Conservation (phyloP, 2,113 vertebrate genomes). For the Lichenostomus cassidix region DNA sequence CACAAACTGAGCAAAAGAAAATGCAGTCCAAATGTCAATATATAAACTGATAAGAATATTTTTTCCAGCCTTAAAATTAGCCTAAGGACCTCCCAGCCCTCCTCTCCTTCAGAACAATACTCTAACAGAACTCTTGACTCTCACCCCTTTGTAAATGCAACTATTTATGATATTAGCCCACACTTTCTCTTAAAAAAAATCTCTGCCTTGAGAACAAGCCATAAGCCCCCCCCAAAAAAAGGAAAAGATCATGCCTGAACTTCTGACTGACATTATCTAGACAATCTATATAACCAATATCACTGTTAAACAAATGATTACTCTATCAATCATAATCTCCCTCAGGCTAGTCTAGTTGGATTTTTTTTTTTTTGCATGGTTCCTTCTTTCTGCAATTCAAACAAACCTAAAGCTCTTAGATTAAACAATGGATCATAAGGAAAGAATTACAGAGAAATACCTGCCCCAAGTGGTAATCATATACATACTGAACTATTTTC, state of each 20-base stretch:
- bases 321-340: not conserved
- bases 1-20: not conserved
- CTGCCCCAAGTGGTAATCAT: not conserved
- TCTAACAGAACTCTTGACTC: not conserved
- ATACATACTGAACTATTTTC: not conserved
- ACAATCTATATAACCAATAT: not conserved
- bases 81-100: not conserved
- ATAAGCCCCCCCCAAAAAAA: not conserved
- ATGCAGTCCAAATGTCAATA: not conserved
- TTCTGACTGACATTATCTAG: not conserved
- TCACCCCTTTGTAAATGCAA: not conserved
- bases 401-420: not conserved
- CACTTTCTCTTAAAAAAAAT: not conserved
- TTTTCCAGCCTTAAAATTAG: not conserved
- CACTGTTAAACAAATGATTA: constrained; percentile 26
- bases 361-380: not conserved
- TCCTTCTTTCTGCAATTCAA: not conserved
- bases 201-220: not conserved
- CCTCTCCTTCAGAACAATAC: not conserved
- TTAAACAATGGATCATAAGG: not conserved
- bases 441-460: not conserved
- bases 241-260: not conserved
- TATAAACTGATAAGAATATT: not conserved
- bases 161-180: not conserved
- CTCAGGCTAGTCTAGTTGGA: not conserved